Evolutionary conservation across 2,113 vertebrate genomes (phyloP), one percentile per base, ranked within the genome.

Genomic region (Lepus americanus): DNA sequence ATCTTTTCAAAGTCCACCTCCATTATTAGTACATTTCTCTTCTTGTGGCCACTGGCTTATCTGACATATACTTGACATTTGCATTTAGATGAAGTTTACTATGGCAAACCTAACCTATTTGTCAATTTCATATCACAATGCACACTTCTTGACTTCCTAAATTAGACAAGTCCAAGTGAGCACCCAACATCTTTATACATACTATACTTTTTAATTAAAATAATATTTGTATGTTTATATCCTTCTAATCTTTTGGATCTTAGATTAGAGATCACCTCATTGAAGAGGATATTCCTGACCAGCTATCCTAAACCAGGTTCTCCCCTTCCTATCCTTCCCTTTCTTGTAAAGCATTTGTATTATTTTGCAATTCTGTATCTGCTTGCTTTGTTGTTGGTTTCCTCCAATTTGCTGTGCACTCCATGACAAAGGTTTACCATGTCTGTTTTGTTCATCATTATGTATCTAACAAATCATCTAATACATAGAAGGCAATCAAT

Each of bases 231-330:
- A 16, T 73, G 36, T 44, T 23, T 51, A 92, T 1, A 9, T 84
- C 33, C 82, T 90, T 85, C 69, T 82, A 13, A 55, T 49, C 31
- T 90, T 93, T 77, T 66, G 36, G 7, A 36, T 76, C 11, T 92
- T 36, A 33, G n/a, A 25, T 70, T 70, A 89, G 12, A 53, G 67
- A n/a, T 33, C 6, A 72, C 29, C 9, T 92, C 23, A 53, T 70
- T 22, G 10, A 49, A 79, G 61, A 39, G 4, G 33, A 39, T 31
- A 13, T 78, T 33, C 27, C 33, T 77, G 31, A 70, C 23, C 63
- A 27, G 16, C 3, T 9, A 87, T 55, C 23, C 25, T 23, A 94
- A 90, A 81, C 53, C 39, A 66, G 5, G 13, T 33, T 20, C 33
- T 39, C 33, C 1, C 19, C 49, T 19, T 86, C 82, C 77, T 55